Evolutionary conservation across 1,140 invertebrate species (phyloP), one percentile per base, ranked within the genome.

Genomic region (Diabrotica undecimpunctata): DNA sequence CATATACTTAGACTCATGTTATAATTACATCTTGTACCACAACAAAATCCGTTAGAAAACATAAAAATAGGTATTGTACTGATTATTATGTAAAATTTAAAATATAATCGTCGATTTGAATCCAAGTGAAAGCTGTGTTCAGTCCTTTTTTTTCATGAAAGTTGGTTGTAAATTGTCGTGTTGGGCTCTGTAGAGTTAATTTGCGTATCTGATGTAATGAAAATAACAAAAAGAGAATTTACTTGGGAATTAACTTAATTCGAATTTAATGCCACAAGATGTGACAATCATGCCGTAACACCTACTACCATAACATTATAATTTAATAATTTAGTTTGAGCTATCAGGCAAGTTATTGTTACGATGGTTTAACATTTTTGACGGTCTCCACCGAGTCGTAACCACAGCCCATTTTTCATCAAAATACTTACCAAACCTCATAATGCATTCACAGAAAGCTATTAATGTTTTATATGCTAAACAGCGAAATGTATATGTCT

Each of bases 191-290:
- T 61, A 50, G 25, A n/a, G 39, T 62, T 62, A 62, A 62, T 62
- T 62, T 62, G 61, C 61, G 61, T 62, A 62, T 39, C 61, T 62
- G 61, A 55, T 54, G 61, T 55, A 62, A 62, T 62, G 54, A 62
- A 52, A 54, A 54, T 54, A 62, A 62, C 61, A 54, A 62, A 62
- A 62, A 62, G 61, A 62, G 54, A 62, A 62, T 38, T 39, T 54
- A 55, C 51, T 14, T 39, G 51, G 53, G 13, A 61, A 61, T 61
- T 61, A 61, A 10, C 51, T 38, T 62, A 54, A 62, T 62, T 62
- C 61, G 61, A 54, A 52, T 62, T 62, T 62, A 62, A 62, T 62
- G 61, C 38, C 35, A 50, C 52, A 54, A 62, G 61, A 54, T 54
- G 61, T 62, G 52, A 62, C 51, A 62, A 62, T 62, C 51, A 54